Base-by-base conservation (phyloP, 2,888 invertebrate species). In the Palloptera scutellata region DNA sequence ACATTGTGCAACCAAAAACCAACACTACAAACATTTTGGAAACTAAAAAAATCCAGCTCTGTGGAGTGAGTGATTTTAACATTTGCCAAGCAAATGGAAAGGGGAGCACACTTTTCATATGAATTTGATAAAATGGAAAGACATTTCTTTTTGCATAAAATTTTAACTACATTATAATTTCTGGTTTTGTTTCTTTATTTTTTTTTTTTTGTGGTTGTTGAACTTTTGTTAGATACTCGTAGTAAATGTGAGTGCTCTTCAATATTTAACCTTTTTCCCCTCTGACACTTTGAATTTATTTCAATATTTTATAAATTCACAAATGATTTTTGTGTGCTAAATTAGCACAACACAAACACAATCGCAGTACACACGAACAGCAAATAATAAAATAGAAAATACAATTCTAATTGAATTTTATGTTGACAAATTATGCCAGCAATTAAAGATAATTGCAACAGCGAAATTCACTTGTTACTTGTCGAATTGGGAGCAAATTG, bases 371-470 rank as follows among this genome's bases (percentile, higher is more conserved):
- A 30, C 30, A 30, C 30, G 6, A 30, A 30, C 30, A 30, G 30
- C 30, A 30, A 30, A 30, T 4, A 30, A 30, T 4, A 30, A 30
- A 30, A 30, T 4, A 30, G 6, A 4, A 30, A 4, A 30, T 30
- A 52, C 30, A 15, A 15, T 63, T 71, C 71, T 72, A 72, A 74
- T 74, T 74, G 65, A 72, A 74, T 74, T 74, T 69, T 61, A 71
- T 72, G 72, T 72, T 74, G 72, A 71, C 72, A 74, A 74, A 72
- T 74, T 74, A 71, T 71, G 70, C 64, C 73, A 71, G 71, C 72
- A 74, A 74, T 74, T 74, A 74, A 71, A 70, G 68, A 67, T 70
- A 72, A 70, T 72, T 74, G 72, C 61, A 64, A 68, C 66, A 52
- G n/a, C 15, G 48, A 13, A 48, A 13, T 30, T 30, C 30, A 30